A percentile compares a stretch with the other conserved stretches of the same genome.
Evolutionary conservation across 2,797 vertebrate genomes (phyloP).

Genomic region (Margarornis squamiger): DNA sequence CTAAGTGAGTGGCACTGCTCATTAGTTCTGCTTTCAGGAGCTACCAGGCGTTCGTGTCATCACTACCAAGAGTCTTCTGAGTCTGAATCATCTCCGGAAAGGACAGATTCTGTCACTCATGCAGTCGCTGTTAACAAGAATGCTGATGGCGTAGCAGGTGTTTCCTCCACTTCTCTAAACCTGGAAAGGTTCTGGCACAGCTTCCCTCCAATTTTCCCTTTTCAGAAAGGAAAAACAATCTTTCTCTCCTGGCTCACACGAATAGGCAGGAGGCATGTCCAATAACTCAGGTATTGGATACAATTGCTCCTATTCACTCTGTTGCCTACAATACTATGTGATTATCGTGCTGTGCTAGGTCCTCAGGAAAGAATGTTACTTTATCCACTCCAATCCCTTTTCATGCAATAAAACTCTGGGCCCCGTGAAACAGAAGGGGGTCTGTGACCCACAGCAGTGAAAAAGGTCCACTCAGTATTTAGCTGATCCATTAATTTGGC

Average conservation of each 20-base stretch:
- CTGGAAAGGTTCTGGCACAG: conserved; percentile 66
- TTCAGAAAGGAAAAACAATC: conserved; percentile 54
- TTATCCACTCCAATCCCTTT: background rate
- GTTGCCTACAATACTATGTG: background rate
- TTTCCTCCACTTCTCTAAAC: conserved; percentile 71
- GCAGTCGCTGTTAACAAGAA: conserved; percentile 58
- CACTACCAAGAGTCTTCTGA: conserved; percentile 67
- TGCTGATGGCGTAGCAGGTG: conserved; percentile 66
- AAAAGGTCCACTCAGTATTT: background rate
- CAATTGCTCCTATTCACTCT: conserved; percentile 22
- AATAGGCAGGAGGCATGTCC: conserved; percentile 24
- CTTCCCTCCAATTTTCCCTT: conserved; percentile 52
- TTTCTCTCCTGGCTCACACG: conserved; percentile 28
- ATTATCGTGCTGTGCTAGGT: background rate
- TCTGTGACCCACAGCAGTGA: background rate
- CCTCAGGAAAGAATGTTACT: background rate
- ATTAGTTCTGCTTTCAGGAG: conserved; percentile 73
- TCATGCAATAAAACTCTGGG: background rate
- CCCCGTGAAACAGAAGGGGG: background rate
- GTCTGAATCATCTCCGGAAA: conserved; percentile 74
- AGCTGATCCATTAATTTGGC: background rate
- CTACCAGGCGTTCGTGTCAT: conserved; percentile 59
- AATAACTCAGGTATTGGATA: conserved; percentile 42
- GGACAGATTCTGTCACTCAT: conserved; percentile 64
- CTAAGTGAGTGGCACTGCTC: conserved; percentile 69